Evolutionary conservation across 2,888 invertebrate genomes (phyloP).

Genomic region (Tetranychus piercei): DNA sequence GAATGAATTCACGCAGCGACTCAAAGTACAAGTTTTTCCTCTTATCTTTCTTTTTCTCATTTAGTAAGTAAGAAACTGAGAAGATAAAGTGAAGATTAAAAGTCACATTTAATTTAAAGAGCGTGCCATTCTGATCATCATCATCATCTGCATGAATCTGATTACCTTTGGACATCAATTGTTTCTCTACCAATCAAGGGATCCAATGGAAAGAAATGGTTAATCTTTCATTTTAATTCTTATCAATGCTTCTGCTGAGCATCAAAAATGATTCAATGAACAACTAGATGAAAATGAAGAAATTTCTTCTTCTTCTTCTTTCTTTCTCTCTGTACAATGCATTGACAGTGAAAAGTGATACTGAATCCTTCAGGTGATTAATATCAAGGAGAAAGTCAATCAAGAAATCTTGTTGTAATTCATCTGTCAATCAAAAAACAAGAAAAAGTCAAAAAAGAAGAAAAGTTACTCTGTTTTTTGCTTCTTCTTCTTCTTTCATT

Average conservation of each 20-base stretch:
- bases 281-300: neutral
- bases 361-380: neutral
- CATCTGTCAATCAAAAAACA: neutral
- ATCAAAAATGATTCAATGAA: neutral
- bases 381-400: neutral
- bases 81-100: too few relatives aligned
- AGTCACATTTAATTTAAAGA: neutral
- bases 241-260: neutral
- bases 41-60: too few relatives aligned
- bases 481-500: too few relatives aligned
- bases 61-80: too few relatives aligned
- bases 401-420: neutral
- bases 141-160: neutral
- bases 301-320: neutral
- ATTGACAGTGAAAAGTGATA: neutral
- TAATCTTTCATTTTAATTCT: neutral
- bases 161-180: neutral
- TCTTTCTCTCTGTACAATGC: neutral
- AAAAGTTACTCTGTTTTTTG: too few relatives aligned
- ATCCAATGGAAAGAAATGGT: neutral
- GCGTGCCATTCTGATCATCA: neutral
- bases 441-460: neutral
- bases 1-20: neutral
- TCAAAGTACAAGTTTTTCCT: neutral
- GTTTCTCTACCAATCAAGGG: neutral